These are phyloP conservation scores for Malurus melanocephalus DNA, from an alignment of 2,113 vertebrate genomes.

Conservation along the genomic window DNA sequence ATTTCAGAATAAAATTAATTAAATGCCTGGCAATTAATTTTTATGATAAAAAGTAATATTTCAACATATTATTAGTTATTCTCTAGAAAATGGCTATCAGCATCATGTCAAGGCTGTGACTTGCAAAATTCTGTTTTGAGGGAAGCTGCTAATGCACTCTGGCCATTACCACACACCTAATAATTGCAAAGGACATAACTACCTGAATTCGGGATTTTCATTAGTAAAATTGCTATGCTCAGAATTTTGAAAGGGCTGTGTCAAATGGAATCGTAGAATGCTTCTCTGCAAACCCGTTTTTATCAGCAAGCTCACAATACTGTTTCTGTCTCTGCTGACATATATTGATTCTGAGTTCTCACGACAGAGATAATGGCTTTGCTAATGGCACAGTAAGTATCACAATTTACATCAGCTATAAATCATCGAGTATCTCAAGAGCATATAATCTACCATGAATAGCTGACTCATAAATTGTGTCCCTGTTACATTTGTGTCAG, in stretches of 20 bases:
- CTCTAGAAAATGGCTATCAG: background rate
- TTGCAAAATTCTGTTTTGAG: background rate
- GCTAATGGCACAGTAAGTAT: conserved; percentile 43
- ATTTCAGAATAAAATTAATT: background rate
- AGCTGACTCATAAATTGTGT: conserved; percentile 27
- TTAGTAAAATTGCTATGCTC: background rate
- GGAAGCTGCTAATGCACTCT: background rate
- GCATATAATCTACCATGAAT: conserved; percentile 4
- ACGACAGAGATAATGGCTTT: conserved; percentile 23
- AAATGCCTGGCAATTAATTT: background rate
- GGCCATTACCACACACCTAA: background rate
- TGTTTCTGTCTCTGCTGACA: conserved; percentile 22
- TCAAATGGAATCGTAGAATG: background rate
- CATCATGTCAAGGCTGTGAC: background rate
- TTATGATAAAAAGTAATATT: background rate
- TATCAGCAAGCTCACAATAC: background rate
- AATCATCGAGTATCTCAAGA: conserved; percentile 27
- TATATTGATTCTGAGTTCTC: conserved; percentile 23
- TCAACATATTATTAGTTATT: background rate
- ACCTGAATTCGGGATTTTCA: background rate
- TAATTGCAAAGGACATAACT: background rate
- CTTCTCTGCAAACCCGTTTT: background rate
- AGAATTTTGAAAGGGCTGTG: background rate
- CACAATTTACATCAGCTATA: conserved; percentile 37
- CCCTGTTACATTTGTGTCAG: background rate